These are phyloP conservation scores for Cydia strobilella DNA, from an alignment of 1,140 invertebrate genomes.

Conservation along the genomic window DNA sequence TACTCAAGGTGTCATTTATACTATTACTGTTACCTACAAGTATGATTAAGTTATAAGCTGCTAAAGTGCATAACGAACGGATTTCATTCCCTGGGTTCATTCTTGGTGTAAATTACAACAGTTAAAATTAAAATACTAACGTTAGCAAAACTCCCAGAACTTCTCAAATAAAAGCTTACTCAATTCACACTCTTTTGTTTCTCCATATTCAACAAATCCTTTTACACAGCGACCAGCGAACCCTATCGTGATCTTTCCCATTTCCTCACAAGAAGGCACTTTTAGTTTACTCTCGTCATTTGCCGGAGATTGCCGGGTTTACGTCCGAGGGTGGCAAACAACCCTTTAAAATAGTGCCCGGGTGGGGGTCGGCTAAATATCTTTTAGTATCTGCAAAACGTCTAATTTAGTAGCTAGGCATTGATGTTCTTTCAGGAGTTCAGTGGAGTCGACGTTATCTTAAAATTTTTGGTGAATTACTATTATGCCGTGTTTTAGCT, in stretches of 20 bases:
- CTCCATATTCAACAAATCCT: constrained; percentile 5
- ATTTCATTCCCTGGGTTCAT: too few relatives aligned
- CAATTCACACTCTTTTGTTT: constrained; percentile 10
- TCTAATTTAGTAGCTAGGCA: constrained; percentile 61
- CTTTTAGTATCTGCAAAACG: constrained; percentile 69
- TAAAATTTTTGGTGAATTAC: constrained; percentile 11
- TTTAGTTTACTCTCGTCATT: constrained; percentile 28
- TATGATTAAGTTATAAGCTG: too few relatives aligned
- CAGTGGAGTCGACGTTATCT: constrained; percentile 29
- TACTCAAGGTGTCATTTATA: too few relatives aligned
- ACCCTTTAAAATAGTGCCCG: constrained; percentile 51
- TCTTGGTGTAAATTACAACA: too few relatives aligned
- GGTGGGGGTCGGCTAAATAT: constrained; percentile 52
- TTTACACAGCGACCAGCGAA: neutral
- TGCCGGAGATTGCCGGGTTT: constrained; percentile 33
- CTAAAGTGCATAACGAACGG: too few relatives aligned
- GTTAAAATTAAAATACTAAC: neutral
- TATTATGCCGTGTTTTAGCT: neutral
- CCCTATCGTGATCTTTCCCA: constrained; percentile 19
- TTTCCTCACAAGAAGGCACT: constrained; percentile 18
- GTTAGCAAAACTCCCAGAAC: neutral
- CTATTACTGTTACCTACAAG: too few relatives aligned
- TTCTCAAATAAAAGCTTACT: neutral
- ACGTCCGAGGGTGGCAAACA: constrained; percentile 43
- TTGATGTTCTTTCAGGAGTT: constrained; percentile 51